Evolutionary conservation across 2,888 invertebrate species (phyloP), one percentile per base, ranked within the genome.

Genomic region (Limnephilus lunatus): DNA sequence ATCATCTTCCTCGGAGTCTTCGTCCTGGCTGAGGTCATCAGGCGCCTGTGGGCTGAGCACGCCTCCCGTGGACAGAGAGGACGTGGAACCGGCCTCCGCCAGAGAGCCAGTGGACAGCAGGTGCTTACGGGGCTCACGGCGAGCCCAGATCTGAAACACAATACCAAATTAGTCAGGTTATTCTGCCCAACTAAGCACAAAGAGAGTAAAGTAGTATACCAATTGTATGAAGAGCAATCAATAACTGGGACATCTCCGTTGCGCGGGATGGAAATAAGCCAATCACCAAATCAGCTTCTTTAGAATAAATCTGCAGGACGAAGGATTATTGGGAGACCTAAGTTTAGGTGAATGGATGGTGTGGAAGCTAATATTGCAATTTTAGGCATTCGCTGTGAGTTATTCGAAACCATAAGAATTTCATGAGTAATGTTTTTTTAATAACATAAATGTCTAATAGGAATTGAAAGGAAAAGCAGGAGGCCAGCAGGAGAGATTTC

Each of bases 71-170:
- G 98, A 98, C 32, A 98, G 95, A 11, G 98, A 98, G 44, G 98
- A 98, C 48, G 97, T 98, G 35, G 98, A 98, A 68, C 98, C 98
- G 83, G 98, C 98, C 95, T 98, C 98, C 39, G 98, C 98, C 94
- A 97, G 95, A 83, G 98, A 98, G 94, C 98, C 98, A 30, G 98
- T 98, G 12, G 98, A 98, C 90, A 98, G 95, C 93, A 98, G 96
- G 95, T 98, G 98, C 95, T 98, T 98, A 90, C 98, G 96, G 7
- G 98, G 98, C 95, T 99, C 98, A 93, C 98, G 96, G 81, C 98
- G 97, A 94, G 98, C 98, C 98, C 98, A 98, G 93, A 98, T 97
- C 95, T 97, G 95, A 82, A 93, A 91, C 31, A 53, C n/a, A n/a
- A 4, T 19, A 35, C 14, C 2, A 83, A 83, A 31, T 35, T 83